Percentiles rank a stretch among this genome's conserved stretches.
These are phyloP conservation scores for Heliconius ethilla DNA, from an alignment of 2,888 invertebrate genomes.

Conservation along the genomic window DNA sequence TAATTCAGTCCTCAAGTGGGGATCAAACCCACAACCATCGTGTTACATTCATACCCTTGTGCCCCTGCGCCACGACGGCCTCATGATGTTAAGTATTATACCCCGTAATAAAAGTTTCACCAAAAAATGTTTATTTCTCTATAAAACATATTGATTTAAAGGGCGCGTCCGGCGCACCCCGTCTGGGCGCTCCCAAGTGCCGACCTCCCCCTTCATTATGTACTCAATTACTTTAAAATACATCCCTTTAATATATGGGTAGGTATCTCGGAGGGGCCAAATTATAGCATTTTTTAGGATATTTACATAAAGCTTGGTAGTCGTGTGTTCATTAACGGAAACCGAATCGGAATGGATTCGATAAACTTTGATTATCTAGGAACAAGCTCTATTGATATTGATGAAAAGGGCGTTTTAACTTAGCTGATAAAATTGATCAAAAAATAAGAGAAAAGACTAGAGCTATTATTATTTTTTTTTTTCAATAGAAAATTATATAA, in stretches of 20 bases:
- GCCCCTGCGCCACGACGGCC: too few species aligned
- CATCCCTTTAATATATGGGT: conserved; percentile 21
- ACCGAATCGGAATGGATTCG: too few species aligned
- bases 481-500: background rate
- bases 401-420: too few species aligned
- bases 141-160: conserved; percentile 17
- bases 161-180: conserved; percentile 27
- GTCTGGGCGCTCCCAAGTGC: conserved; percentile 26
- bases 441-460: background rate
- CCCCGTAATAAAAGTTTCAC: background rate
- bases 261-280: conserved; percentile 18
- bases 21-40: too few species aligned
- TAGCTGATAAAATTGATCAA: background rate
- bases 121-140: background rate
- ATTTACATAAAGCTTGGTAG: too few species aligned
- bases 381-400: too few species aligned
- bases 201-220: conserved; percentile 24
- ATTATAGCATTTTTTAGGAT: background rate
- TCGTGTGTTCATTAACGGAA: too few species aligned
- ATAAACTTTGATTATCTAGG: too few species aligned
- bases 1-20: too few species aligned
- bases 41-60: too few species aligned
- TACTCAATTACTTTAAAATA: conserved; percentile 40
- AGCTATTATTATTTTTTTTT: background rate
- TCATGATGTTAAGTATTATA: background rate